Evolutionary conservation across 2,888 invertebrate species (phyloP).

Genomic region (Diarsia mendica): DNA sequence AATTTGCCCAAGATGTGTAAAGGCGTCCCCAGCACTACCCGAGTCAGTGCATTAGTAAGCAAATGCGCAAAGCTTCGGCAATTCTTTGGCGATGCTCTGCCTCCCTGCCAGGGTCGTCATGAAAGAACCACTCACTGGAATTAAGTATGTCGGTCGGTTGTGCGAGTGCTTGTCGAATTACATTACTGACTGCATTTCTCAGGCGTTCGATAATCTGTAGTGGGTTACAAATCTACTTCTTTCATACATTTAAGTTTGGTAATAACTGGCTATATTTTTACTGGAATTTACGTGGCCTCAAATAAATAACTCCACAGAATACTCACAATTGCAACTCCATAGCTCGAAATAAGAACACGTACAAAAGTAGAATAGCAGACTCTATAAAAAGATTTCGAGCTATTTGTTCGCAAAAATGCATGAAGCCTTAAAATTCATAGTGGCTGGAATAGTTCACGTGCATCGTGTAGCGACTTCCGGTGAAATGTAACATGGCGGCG

Average conservation of each 20-base stretch:
- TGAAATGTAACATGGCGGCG: constrained; percentile 38
- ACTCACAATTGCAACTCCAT: not conserved
- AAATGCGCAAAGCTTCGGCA: constrained; percentile 10
- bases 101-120: not conserved
- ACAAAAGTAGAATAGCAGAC: not conserved
- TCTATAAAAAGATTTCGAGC: not conserved
- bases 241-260: not conserved
- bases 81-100: constrained; percentile 7
- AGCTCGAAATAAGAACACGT: not conserved
- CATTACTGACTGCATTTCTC: constrained; percentile 27
- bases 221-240: not conserved
- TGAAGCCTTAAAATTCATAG: constrained; percentile 41
- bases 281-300: too few species aligned
- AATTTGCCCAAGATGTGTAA: not conserved
- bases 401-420: constrained; percentile 29
- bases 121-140: constrained; percentile 38
- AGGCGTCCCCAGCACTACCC: not conserved
- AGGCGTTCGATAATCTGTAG: not conserved
- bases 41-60: constrained; percentile 18
- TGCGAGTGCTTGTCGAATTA: constrained; percentile 9
- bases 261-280: not conserved
- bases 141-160: constrained; percentile 21
- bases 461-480: constrained; percentile 29
- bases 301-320: too few species aligned
- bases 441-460: constrained; percentile 16